Percentiles rank a stretch among this genome's conserved stretches.
phyloP scores from a whole-genome alignment of 2,113 vertebrate species.

The Orthonyx spaldingii region DNA sequence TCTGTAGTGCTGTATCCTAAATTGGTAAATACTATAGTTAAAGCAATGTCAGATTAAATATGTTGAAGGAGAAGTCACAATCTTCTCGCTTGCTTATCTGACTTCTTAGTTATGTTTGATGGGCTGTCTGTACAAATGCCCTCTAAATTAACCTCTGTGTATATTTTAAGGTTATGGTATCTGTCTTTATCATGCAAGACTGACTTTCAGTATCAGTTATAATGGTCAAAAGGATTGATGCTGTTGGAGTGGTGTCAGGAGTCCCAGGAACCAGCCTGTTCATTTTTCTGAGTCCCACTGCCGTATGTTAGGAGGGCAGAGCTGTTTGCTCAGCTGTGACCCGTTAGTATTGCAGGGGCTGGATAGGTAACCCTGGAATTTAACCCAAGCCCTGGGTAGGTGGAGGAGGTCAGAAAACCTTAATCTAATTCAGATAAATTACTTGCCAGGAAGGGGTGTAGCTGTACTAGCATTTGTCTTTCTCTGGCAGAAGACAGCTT shows the following conservation, averaged over 20 bases:
- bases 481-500: neutral
- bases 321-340: constrained; percentile 25
- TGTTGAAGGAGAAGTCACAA: neutral
- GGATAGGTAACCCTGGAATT: neutral
- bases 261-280: neutral
- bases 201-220: neutral
- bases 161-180: neutral
- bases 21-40: neutral
- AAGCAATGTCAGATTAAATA: neutral
- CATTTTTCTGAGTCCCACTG: neutral
- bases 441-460: neutral
- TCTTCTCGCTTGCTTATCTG: neutral
- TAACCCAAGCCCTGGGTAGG: neutral
- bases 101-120: neutral
- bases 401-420: neutral
- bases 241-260: neutral
- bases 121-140: neutral
- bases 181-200: neutral
- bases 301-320: neutral
- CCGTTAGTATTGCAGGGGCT: neutral
- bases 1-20: neutral
- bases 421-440: constrained; percentile 28
- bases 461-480: neutral
- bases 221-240: neutral
- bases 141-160: neutral